Base-by-base conservation (phyloP, 2,113 vertebrate genomes). In the Amphiprion percula region DNA sequence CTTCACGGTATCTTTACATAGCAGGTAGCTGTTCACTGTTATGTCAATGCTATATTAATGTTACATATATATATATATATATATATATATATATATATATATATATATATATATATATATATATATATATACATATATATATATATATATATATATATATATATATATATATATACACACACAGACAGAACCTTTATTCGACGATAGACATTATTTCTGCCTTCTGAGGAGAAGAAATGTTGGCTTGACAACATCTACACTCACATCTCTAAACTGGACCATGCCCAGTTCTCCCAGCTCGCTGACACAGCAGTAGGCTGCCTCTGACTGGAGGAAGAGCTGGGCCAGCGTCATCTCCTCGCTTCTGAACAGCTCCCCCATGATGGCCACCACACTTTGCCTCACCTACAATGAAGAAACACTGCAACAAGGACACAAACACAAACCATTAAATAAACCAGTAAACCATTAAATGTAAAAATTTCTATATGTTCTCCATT, bases 271-370 rank as follows among this genome's bases (percentile, higher is more conserved):
- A 78, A 98, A 98, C 88, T 98, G 97, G 79, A 98, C 97, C 93
- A 98, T 98, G 54, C 97, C 97, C 16, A 98, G 95, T 91, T 98
- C 97, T 90, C 97, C 97, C 91, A 98, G 91, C 82, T 98, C 97
- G 49, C 97, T 98, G 92, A 98, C 97, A 4, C 97, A 98, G 91
- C 97, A 98, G 73, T 98, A 98, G 0, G 97, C 97, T 26, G 97
- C 97, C 93, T 98, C 97, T 0, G 97, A 97, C 86, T 98, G 97
- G 14, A 98, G 95, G 49, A 98, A 98, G 3, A 98, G 96, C 95
- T 98, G 97, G 2, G 97, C 97, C 86, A 98, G 93, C 0, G 97
- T 98, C 97, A 98, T 98, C 94, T 98, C 97, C 88, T 98, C 97
- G 33, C 97, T 98, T 64, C 97, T 92, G 94, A 98, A 98, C 50